A percentile compares a stretch with the other conserved stretches of the same genome.
Conservation (phyloP, 2,113 vertebrate genomes). For the Elachura formosa region DNA sequence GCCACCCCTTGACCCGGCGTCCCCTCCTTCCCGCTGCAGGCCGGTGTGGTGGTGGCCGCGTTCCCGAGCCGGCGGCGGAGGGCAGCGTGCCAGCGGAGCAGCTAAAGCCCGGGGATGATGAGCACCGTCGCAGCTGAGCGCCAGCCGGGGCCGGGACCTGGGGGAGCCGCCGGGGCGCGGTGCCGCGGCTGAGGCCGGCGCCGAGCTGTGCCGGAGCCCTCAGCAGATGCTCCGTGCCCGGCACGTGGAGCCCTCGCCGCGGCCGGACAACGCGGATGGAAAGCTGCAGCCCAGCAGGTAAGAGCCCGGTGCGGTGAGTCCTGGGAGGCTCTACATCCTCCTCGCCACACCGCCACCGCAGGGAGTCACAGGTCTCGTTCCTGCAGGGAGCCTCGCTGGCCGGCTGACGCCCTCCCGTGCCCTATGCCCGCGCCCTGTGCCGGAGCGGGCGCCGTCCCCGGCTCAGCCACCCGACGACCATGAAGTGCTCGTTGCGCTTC, state of each 20-base stretch:
- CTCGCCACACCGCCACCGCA: accelerated
- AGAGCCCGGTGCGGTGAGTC: accelerated
- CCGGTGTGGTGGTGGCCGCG: neutral
- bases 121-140: neutral
- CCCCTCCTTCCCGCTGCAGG: slow-evolving; percentile 36
- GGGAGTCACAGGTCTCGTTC: neutral
- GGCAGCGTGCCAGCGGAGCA: slow-evolving; percentile 1
- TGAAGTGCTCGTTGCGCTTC: slow-evolving; percentile 89
- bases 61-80: neutral
- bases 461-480: slow-evolving; percentile 38
- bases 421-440: slow-evolving; percentile 43
- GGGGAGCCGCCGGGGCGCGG: neutral
- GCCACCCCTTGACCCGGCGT: neutral
- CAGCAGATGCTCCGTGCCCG: neutral
- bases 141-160: neutral
- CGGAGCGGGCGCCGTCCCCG: slow-evolving; percentile 2
- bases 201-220: neutral
- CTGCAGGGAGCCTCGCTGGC: slow-evolving; percentile 20
- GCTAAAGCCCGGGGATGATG: neutral
- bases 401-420: slow-evolving; percentile 3
- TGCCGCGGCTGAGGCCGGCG: neutral
- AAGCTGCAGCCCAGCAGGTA: slow-evolving; percentile 17
- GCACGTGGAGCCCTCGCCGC: neutral
- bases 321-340: accelerated
- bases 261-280: slow-evolving; percentile 13